Base-by-base conservation (phyloP, 2,113 vertebrate genomes). In the Atractosteus spatula region DNA sequence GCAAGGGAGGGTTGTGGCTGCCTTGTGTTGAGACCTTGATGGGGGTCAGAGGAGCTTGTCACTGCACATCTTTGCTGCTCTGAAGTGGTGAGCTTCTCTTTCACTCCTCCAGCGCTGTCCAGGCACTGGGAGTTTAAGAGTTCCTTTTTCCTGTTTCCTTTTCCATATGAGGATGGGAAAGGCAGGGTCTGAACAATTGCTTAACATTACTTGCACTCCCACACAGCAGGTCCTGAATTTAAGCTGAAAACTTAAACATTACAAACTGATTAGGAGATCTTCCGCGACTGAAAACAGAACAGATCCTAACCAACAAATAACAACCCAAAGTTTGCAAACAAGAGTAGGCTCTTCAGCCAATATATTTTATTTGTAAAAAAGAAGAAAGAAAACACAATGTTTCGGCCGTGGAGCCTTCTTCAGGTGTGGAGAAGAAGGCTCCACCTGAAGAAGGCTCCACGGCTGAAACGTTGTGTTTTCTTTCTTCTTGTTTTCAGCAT, bases 91-190 rank as follows among this genome's bases (percentile, higher is more conserved):
- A 51, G 44, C 44, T 8, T 11, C 78, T 69, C 70, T 72, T 66
- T 43, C n/a, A 17, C 69, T 54, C 65, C 73, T 67, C 91, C 88
- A 86, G 84, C 89, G 84, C 89, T 88, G 87, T 88, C 87, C 90
- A 89, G 92, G 86, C 87, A 85, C 88, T 87, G 92, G 94, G 94
- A 95, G 92, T 91, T 91, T 87, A 92, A 91, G 63, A 77, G 93
- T 95, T 95, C 94, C 93, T 91, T 94, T 94, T 95, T 95, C 93
- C 94, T 95, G 93, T 95, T 94, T 94, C 94, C 93, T 93, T 91
- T 94, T 89, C 29, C 90, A 91, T 90, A 91, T 91, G 92, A 93
- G 93, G 92, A 94, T 94, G 91, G 89, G 88, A 92, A 93, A 93
- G 91, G 89, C 92, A 88, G 85, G 88, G 90, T 91, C 90, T 92